Base-by-base conservation (phyloP, 1,140 invertebrate species). In the Drosophila bocki region DNA sequence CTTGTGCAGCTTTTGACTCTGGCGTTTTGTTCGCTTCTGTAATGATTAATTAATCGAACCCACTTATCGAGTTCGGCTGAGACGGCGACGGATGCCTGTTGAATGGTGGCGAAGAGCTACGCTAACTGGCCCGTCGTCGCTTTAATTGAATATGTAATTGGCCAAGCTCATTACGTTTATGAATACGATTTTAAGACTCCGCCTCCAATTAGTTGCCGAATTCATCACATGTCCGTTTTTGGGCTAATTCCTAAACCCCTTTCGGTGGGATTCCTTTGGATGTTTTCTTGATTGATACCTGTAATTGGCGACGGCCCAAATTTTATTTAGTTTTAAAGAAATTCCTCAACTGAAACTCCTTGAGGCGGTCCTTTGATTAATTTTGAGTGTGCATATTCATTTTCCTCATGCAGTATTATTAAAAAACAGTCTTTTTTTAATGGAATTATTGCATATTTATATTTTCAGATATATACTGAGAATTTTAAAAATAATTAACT, bases 1-100 rank as follows among this genome's bases (percentile, higher is more conserved):
- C 32, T 13, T 72, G 69, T 77, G 70, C 70, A 82, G 80, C 80
- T 83, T 83, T 83, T 79, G 75, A 53, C 64, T 75, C 64, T 54
- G 64, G 53, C 68, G 33, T 75, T 75, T 67, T 65, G 35, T 51
- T 56, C 67, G 57, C 69, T 75, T 65, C 50, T 85, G 83, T 82
- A 82, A 86, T 85, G 82, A 85, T 85, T 85, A 82, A 85, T 85
- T 85, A 85, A 85, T 70, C 54, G 44, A 75, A 61, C 35, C 35
- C 50, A 70, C 75, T 82, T 82, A 79, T 84, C 81, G 59, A 39
- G 41, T 42, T 29, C 47, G 29, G 45, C 22, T 42, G 32, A 44
- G 65, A 17, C 62, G 50, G 47, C 67, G 22, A 54, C 64, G 37
- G 47, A 51, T 80, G 74, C 78, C 82, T 72, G 78, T 85, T 77